Conservation (phyloP, 2,797 vertebrate genomes). For the Ispidina lecontei region DNA sequence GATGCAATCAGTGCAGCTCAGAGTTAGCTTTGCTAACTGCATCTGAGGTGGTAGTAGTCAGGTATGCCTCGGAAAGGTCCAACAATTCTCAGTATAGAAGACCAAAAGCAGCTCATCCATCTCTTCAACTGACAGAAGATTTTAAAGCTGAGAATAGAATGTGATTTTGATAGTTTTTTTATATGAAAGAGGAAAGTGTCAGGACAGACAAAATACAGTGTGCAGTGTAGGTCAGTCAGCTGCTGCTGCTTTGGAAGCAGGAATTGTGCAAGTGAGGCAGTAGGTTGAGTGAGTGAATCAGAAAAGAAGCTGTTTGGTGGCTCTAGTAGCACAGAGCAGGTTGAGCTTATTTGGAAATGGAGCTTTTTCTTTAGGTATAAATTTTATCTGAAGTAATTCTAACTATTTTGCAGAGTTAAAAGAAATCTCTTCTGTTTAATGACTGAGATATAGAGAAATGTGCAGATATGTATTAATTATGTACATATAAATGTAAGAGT, state of each 20-base stretch:
- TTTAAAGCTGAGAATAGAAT: not conserved
- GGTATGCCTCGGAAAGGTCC: not conserved
- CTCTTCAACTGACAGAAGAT: not conserved
- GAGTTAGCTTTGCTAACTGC: not conserved
- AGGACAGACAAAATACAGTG: not conserved
- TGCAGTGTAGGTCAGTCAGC: fast-evolving
- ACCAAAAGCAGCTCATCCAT: not conserved
- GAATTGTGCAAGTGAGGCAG: not conserved
- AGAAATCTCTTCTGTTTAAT: not conserved
- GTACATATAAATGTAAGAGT: not conserved
- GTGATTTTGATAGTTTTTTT: not conserved
- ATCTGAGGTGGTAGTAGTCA: not conserved
- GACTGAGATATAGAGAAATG: not conserved
- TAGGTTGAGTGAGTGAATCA: not conserved
- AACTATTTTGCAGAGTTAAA: not conserved
- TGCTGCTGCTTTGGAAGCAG: not conserved
- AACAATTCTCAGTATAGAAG: not conserved
- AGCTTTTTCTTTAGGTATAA: not conserved
- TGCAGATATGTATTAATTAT: not conserved
- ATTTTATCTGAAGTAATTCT: not conserved
- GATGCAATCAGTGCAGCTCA: fast-evolving
- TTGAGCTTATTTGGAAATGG: not conserved
- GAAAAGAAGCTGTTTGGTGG: not conserved
- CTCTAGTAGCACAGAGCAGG: not conserved
- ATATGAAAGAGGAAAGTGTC: not conserved